phyloP scores from a whole-genome alignment of 2,888 invertebrate species.

The Diloba caeruleocephala region DNA sequence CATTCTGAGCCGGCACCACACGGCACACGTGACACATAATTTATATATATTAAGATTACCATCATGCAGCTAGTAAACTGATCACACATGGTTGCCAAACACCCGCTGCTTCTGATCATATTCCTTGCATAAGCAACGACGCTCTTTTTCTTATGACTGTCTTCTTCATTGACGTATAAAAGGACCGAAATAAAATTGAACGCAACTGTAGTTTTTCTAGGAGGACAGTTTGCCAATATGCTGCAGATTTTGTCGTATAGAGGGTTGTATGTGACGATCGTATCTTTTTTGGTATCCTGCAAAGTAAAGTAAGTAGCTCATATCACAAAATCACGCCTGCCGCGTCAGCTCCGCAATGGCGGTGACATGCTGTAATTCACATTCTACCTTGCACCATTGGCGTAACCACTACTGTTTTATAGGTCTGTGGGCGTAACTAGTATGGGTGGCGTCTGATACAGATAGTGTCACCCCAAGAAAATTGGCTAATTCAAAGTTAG shows the following conservation, averaged over 20 bases:
- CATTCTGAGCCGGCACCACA: too few relatives aligned
- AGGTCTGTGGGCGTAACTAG: too few relatives aligned
- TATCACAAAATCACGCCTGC: too few relatives aligned
- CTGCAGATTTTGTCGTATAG: conserved; percentile 70
- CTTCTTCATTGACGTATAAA: conserved; percentile 61
- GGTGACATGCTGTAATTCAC: too few relatives aligned
- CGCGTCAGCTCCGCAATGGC: too few relatives aligned
- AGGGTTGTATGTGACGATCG: conserved; percentile 65
- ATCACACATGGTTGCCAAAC: conserved; percentile 71
- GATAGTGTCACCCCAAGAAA: too few relatives aligned
- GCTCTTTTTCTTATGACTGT: conserved; percentile 48
- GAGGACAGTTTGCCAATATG: conserved; percentile 63
- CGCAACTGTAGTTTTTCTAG: conserved; percentile 61
- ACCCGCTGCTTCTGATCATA: conserved; percentile 76
- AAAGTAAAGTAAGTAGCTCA: conserved; percentile 43
- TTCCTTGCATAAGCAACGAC: conserved; percentile 68
- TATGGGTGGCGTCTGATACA: too few relatives aligned
- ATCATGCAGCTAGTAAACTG: conserved; percentile 72
- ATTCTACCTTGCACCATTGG: too few relatives aligned
- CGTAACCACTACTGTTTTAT: too few relatives aligned
- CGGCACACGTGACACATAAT: too few relatives aligned
- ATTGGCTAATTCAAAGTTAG: too few relatives aligned
- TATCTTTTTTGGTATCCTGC: conserved; percentile 62
- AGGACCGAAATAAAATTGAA: conserved; percentile 74
- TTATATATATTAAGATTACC: too few relatives aligned